These are phyloP conservation scores for Platysteira castanea DNA, from an alignment of 2,113 vertebrate species.

Conservation along the genomic window DNA sequence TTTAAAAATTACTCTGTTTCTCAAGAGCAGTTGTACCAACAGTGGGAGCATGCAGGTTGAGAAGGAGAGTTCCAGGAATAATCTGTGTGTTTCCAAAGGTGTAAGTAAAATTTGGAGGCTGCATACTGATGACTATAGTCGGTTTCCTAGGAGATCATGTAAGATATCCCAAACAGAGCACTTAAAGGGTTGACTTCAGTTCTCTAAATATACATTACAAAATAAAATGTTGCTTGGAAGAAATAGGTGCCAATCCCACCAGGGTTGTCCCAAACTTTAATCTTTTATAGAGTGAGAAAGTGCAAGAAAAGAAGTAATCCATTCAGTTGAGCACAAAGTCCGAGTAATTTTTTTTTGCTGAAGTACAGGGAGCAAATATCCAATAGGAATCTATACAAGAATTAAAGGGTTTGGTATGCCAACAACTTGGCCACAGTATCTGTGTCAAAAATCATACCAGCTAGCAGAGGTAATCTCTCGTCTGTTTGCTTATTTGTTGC, in stretches of 20 bases:
- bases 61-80: not conserved
- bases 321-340: not conserved
- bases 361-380: not conserved
- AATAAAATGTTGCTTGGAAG: not conserved
- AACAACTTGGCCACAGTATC: not conserved
- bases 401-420: not conserved
- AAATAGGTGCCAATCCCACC: not conserved
- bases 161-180: not conserved
- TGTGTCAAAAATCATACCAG: not conserved
- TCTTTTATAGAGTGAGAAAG: not conserved
- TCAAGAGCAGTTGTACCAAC: not conserved
- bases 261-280: not conserved
- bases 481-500: not conserved
- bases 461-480: not conserved
- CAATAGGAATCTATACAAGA: not conserved
- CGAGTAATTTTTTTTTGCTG: not conserved
- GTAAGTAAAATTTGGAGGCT: not conserved
- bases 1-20: not conserved
- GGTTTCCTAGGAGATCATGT: not conserved
- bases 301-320: not conserved
- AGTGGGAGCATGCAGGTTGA: not conserved
- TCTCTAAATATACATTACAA: not conserved
- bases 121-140: not conserved
- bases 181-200: not conserved
- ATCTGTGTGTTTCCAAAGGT: not conserved